Evolutionary conservation across 2,113 vertebrate species (phyloP), one percentile per base, ranked within the genome.

Genomic region (Passer domesticus): DNA sequence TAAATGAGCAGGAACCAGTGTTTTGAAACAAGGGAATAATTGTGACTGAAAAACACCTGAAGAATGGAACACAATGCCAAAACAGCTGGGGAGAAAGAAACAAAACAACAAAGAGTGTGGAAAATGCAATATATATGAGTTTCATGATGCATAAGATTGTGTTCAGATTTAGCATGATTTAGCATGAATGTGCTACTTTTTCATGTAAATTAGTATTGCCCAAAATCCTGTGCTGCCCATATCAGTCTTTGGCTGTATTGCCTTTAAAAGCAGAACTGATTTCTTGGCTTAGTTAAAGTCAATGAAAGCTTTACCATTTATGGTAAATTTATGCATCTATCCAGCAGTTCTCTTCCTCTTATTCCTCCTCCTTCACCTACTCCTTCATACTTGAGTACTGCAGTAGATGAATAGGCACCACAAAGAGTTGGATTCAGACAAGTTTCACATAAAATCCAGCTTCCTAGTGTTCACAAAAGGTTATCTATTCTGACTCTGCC

Each of bases 381-480:
- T 94, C 44, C 73, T 83, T 94, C 92, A 44, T 77, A 60, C 44
- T 89, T 63, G 50, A 84, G 64, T 72, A 66, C 77, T 49, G 35
- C 59, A 62, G 41, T 85, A 72, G 78, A 92, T 88, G 82, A 95
- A 94, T 84, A 82, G 73, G 60, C 69, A 88, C 52, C 66, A 49
- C 66, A 94, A 96, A 90, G 86, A 90, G 83, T 79, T 24, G 1
- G 43, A 68, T 13, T 64, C 39, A 30, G 21, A 74, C 46, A 76
- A 73, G 30, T 67, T 72, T 95, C 84, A 79, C 91, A 92, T 93
- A 96, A 95, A 97, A 93, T 91, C 95, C 80, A 93, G 79, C 79
- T 96, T 97, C 90, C 73, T 86, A 85, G 63, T 89, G 63, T 66
- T 94, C 96, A 89, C 88, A 60, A 89, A 96, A 96, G 94, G 94